These are phyloP conservation scores for Listronotus bonariensis DNA, from an alignment of 1,140 invertebrate species.

Conservation along the genomic window DNA sequence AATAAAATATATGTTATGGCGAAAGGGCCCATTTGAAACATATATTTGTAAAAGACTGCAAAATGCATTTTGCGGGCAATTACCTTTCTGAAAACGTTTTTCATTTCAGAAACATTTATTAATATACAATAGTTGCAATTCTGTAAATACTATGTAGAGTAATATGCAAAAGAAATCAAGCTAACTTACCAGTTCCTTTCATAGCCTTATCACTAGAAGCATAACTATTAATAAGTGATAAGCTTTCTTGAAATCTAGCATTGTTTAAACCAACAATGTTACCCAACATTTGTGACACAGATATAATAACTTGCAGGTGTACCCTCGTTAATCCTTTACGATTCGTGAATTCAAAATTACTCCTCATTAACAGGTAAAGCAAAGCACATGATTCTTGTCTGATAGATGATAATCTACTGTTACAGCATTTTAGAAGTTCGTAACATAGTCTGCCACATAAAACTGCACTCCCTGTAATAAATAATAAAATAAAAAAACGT, in stretches of 20 bases:
- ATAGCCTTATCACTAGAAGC: constrained; percentile 91
- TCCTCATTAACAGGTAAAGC: constrained; percentile 88
- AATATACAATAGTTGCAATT: not conserved
- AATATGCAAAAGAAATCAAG: not conserved
- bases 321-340: constrained; percentile 84
- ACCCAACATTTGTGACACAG: constrained; percentile 88
- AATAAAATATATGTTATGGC: too few relatives aligned
- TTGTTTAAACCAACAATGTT: constrained; percentile 86
- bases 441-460: constrained; percentile 85
- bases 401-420: constrained; percentile 76
- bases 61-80: too few relatives aligned
- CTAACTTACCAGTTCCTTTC: constrained; percentile 75
- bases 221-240: constrained; percentile 91
- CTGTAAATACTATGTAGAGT: not conserved
- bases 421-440: constrained; percentile 79
- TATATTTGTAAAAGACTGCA: too few relatives aligned
- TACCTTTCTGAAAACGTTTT: too few relatives aligned
- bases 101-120: not conserved
- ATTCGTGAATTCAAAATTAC: constrained; percentile 88
- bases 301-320: constrained; percentile 87
- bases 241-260: constrained; percentile 86
- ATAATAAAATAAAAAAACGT: too few relatives aligned
- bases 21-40: too few relatives aligned
- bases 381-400: constrained; percentile 89
- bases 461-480: constrained; percentile 71